Evolutionary conservation across 2,113 vertebrate species (phyloP).

Genomic region (Ramphastos sulfuratus): DNA sequence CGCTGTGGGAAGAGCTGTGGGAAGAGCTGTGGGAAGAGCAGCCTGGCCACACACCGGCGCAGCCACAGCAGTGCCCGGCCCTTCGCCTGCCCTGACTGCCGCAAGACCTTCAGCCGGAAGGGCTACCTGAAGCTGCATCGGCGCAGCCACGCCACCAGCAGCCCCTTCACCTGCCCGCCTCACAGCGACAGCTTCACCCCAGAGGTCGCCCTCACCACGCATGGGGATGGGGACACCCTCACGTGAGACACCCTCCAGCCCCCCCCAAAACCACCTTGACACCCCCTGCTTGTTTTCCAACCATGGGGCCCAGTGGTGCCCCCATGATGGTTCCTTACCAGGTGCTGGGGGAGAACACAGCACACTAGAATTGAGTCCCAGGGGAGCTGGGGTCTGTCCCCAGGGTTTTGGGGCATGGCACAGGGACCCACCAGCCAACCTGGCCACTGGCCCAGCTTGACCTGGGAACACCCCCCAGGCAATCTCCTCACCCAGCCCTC

Average conservation of each 20-base stretch:
- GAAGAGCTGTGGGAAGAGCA: background rate
- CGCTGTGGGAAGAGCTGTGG: constrained; percentile 51
- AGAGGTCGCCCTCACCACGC: background rate
- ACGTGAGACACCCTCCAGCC: constrained; percentile 38
- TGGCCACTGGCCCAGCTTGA: background rate
- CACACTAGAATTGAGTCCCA: rapidly evolving
- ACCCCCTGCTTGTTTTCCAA: background rate
- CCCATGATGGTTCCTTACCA: background rate
- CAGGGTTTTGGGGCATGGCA: background rate
- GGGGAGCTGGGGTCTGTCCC: background rate
- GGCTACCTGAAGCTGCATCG: constrained; percentile 81
- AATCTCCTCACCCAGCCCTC: rapidly evolving
- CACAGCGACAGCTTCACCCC: background rate
- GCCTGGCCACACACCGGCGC: background rate
- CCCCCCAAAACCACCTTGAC: background rate
- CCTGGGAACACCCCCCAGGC: background rate
- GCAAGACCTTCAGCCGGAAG: constrained; percentile 78
- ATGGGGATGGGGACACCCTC: background rate
- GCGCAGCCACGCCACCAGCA: constrained; percentile 76
- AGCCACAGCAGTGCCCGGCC: background rate
- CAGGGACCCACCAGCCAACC: background rate
- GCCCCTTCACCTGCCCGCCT: constrained; percentile 21
- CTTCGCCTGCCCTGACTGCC: constrained; percentile 78
- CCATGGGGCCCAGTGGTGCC: background rate
- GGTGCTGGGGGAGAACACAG: rapidly evolving